Evolutionary conservation across 2,888 invertebrate genomes (phyloP).

Genomic region (Scaptomyza caliginosa): DNA sequence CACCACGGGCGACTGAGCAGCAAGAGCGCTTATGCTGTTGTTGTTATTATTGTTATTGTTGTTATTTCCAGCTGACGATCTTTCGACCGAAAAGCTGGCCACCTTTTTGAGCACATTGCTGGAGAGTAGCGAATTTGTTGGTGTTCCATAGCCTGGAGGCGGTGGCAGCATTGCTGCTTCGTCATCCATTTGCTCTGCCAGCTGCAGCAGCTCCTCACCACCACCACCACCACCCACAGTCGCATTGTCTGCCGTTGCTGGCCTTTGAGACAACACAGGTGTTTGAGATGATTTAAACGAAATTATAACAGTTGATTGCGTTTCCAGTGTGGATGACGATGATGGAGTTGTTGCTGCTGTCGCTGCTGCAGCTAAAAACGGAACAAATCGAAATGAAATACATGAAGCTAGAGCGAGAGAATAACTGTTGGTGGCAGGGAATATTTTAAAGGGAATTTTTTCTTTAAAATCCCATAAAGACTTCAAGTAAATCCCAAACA

Average conservation of each 20-base stretch:
- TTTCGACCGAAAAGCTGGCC: conserved; percentile 91
- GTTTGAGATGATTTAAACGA: conserved; percentile 84
- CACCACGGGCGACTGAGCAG: conserved; percentile 76
- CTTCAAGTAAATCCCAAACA: background rate
- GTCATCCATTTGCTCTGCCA: conserved; percentile 35
- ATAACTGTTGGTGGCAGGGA: conserved; percentile 37
- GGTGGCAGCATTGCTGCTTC: conserved; percentile 49
- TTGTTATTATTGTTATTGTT: conserved; percentile 2
- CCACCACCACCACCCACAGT: background rate
- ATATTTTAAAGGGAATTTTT: background rate
- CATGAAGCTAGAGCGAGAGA: conserved; percentile 26
- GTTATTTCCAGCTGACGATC: conserved; percentile 83
- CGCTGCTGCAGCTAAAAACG: conserved; percentile 44
- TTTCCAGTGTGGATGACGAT: conserved; percentile 77
- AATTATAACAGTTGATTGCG: conserved; percentile 84
- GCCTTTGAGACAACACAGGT: conserved; percentile 79
- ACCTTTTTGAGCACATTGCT: conserved; percentile 93
- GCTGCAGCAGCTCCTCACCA: conserved; percentile 9
- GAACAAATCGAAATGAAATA: conserved; percentile 45
- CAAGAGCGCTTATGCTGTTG: conserved; percentile 5
- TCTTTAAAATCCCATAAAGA: background rate
- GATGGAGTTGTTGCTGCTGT: conserved; percentile 30
- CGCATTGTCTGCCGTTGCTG: conserved; percentile 17
- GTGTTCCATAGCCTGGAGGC: conserved; percentile 69
- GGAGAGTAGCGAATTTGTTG: conserved; percentile 82